A percentile compares a stretch with the other conserved stretches of the same genome.
Conservation (phyloP, 1,140 invertebrate species). For the Eulimnadia texana region DNA sequence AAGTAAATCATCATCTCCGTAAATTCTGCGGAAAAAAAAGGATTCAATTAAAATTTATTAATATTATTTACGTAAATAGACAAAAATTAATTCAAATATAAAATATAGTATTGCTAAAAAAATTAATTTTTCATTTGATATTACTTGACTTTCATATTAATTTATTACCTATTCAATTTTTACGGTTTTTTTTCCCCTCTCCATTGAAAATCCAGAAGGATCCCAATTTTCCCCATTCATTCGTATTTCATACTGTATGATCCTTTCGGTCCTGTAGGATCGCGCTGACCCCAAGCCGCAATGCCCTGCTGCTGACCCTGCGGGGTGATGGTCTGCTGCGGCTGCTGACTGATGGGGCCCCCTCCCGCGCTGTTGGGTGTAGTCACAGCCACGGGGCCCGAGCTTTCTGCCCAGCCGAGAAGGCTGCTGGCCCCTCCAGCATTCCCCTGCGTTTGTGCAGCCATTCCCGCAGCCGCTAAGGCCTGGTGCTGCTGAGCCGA, state of each 20-base stretch:
- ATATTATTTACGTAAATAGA: too few relatives aligned
- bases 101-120: too few relatives aligned
- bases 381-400: slow-evolving; percentile 1
- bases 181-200: too few relatives aligned
- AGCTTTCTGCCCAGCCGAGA: slow-evolving; percentile 1
- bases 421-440: background rate
- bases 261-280: slow-evolving; percentile 3
- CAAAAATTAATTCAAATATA: too few relatives aligned
- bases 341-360: background rate
- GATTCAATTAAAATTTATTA: background rate
- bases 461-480: slow-evolving; percentile 2
- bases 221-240: too few relatives aligned
- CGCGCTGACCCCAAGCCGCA: slow-evolving; percentile 1
- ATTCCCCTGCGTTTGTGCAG: background rate
- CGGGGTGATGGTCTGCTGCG: background rate
- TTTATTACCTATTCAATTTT: too few relatives aligned
- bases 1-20: background rate
- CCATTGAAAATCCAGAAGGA: too few relatives aligned
- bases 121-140: too few relatives aligned
- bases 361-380: background rate
- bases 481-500: slow-evolving; percentile 4
- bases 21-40: background rate
- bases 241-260: slow-evolving; percentile 6
- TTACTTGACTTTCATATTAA: too few relatives aligned
- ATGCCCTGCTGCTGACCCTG: slow-evolving; percentile 1